Evolutionary conservation across 2,888 invertebrate species (phyloP).

Genomic region (Epirrhoe tristata): DNA sequence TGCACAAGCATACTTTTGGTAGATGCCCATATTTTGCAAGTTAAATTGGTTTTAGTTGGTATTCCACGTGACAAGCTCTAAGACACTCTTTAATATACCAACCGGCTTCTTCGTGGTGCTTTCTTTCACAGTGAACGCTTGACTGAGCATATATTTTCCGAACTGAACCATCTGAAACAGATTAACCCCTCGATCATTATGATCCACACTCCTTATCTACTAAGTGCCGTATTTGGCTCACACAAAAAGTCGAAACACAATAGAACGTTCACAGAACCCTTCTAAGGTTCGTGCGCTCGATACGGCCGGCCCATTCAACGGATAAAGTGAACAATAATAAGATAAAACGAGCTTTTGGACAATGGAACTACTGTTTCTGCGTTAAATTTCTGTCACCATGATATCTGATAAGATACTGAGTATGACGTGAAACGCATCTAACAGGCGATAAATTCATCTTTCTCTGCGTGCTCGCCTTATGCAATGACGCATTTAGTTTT

Average conservation of each 20-base stretch:
- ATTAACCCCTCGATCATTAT: slow-evolving; percentile 23
- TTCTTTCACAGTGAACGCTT: no score
- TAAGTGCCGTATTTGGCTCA: slow-evolving; percentile 45
- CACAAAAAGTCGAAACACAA: slow-evolving; percentile 50
- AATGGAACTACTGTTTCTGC: slow-evolving; percentile 41
- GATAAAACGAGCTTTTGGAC: slow-evolving; percentile 52
- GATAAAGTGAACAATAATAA: slow-evolving; percentile 60
- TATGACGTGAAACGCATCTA: neutral
- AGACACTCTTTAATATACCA: no score
- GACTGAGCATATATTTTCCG: no score
- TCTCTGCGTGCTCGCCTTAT: no score
- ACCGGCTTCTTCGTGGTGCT: no score
- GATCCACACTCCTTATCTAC: slow-evolving; percentile 37
- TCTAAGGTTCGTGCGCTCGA: slow-evolving; percentile 52
- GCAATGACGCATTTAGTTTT: no score
- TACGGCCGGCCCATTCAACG: slow-evolving; percentile 54
- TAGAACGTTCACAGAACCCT: slow-evolving; percentile 55
- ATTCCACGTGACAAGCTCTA: no score
- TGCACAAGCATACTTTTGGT: no score
- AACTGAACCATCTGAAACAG: slow-evolving; percentile 16
- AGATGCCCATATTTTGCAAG: no score
- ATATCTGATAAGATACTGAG: neutral
- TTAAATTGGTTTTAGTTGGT: no score
- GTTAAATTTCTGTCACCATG: slow-evolving; percentile 6
- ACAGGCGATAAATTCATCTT: neutral